Evolutionary conservation across 2,888 invertebrate species (phyloP).

Genomic region (Oscheius myriophilus): DNA sequence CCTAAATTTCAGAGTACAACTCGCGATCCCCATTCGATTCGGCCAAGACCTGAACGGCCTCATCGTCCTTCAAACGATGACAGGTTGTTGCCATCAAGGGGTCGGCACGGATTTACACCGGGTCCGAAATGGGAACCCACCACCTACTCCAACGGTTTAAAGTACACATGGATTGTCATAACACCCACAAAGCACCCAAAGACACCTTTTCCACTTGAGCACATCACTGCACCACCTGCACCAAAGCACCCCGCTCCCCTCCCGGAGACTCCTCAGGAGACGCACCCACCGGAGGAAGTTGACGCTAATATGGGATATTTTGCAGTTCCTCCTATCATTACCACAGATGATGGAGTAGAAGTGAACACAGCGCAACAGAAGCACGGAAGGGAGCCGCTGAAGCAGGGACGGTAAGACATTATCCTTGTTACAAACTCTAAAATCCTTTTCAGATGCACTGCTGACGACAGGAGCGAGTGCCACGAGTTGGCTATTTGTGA

Average conservation of each 20-base stretch:
- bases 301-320: neutral
- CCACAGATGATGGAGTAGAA: slow-evolving; percentile 22
- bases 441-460: slow-evolving; percentile 11
- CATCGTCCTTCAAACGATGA: too few relatives aligned
- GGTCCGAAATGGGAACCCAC: too few relatives aligned
- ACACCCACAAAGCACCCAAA: slow-evolving; percentile 1
- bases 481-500: slow-evolving; percentile 62
- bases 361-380: slow-evolving; percentile 5
- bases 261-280: too few relatives aligned
- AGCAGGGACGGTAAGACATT: neutral
- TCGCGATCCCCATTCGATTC: too few relatives aligned
- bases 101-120: too few relatives aligned
- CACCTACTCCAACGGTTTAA: too few relatives aligned
- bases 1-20: too few relatives aligned
- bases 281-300: neutral
- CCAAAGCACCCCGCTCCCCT: neutral
- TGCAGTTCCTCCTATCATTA: slow-evolving; percentile 10
- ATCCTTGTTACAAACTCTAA: neutral
- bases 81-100: too few relatives aligned
- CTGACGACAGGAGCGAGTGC: slow-evolving; percentile 39
- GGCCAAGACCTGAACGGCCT: too few relatives aligned
- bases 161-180: too few relatives aligned
- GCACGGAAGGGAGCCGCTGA: slow-evolving; percentile 9
- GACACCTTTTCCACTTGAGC: slow-evolving; percentile 11
- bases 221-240: neutral